Base-by-base conservation (phyloP, 2,113 vertebrate genomes). In the Zosterops japonicus region DNA sequence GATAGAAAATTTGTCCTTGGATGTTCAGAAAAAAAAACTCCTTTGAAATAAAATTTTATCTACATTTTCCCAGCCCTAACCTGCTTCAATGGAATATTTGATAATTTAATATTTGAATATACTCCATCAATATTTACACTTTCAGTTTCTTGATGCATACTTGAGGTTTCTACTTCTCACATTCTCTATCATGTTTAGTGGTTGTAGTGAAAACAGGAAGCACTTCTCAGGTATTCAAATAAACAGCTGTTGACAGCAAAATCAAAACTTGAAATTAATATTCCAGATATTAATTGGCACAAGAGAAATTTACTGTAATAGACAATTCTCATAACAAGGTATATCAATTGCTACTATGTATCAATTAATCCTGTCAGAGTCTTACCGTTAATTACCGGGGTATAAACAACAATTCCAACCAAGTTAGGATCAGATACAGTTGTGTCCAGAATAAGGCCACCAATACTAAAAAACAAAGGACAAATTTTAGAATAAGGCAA, bases 351-450 rank as follows among this genome's bases (percentile, higher is more conserved):
- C 87, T 47, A 71, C 5, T 39, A 36, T 11, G 53, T 22, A 64
- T 21, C 21, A 90, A 57, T 85, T 24, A 83, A 65, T 49, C 42
- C 21, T 81, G 18, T 29, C 31, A 56, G 28, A 82, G 39, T 75
- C 99, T 99, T 98, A 99, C 99, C 99, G 28, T 99, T 99, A 95
- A 99, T 99, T 65, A 99, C 99, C 7, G 99, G 99, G 11, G 99
- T 99, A 97, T 99, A 99, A 86, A 99, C 99, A 39, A 99, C 99
- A 86, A 99, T 99, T 81, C 99, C 99, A 82, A 98, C 99, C 95
- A 99, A 96, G 93, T 99, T 99, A 42, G 99, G 99, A 95, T 99
- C 98, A 15, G 99, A 99, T 96, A 99, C 99, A 14, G 99, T 99
- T 97, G 99, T 99, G 97, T 99, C 99, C 98, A 99, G 97, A 97